phyloP scores from a whole-genome alignment of 2,113 vertebrate genomes.

The Dissostichus mawsoni region DNA sequence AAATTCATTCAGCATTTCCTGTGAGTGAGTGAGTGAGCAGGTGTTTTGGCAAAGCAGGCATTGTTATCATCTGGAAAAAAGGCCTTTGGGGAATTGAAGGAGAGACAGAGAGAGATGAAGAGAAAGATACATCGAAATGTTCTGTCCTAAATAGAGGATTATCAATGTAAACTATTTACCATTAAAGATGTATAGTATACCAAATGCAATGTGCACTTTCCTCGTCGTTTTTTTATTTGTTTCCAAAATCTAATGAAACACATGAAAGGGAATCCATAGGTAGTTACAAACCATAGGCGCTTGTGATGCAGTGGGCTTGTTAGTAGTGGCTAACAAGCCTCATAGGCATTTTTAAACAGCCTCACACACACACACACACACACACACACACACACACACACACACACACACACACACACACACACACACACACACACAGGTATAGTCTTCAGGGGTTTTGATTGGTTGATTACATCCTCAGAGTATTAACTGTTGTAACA shows the following conservation, averaged over 20 bases:
- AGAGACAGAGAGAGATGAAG: background rate
- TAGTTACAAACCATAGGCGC: background rate
- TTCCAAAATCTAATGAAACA: background rate
- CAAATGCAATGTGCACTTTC: background rate
- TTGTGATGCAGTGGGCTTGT: background rate
- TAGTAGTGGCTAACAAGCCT: constrained; percentile 12
- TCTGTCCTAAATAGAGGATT: background rate
- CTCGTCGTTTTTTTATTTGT: background rate
- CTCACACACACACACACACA: background rate
- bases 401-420: background rate
- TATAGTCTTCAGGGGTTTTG: background rate
- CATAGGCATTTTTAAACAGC: background rate
- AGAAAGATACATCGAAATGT: background rate
- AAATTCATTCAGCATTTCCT: background rate
- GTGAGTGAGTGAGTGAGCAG: background rate
- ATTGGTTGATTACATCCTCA: constrained; percentile 7
- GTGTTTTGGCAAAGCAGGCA: background rate
- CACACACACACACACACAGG: background rate
- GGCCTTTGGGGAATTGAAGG: background rate
- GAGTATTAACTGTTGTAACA: background rate
- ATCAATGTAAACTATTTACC: background rate
- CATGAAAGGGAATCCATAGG: background rate
- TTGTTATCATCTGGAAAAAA: background rate
- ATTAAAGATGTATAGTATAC: background rate
- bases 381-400: background rate